These are phyloP conservation scores for Pygocentrus nattereri DNA, from an alignment of 2,797 vertebrate genomes.

Conservation along the genomic window DNA sequence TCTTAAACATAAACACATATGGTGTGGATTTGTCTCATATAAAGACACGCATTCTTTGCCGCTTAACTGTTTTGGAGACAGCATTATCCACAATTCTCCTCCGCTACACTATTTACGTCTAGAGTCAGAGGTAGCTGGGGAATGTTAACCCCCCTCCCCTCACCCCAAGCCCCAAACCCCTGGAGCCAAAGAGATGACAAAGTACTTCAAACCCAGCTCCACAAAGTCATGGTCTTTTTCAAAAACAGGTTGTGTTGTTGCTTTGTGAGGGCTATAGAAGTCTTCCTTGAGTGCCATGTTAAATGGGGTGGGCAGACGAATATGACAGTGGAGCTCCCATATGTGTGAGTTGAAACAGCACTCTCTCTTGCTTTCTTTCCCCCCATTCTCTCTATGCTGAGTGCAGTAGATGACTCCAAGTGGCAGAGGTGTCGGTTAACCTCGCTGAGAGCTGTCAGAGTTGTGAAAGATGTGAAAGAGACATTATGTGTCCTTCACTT, in stretches of 20 bases:
- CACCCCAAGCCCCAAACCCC: not conserved
- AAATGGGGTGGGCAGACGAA: conserved; percentile 44
- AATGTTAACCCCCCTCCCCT: not conserved
- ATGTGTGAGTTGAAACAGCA: conserved; percentile 22
- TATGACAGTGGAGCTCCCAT: conserved; percentile 36
- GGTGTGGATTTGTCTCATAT: conserved; percentile 69
- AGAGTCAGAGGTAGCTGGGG: conserved; percentile 42
- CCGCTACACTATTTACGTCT: conserved; percentile 70
- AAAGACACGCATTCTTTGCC: conserved; percentile 67
- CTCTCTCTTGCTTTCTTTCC: conserved; percentile 21
- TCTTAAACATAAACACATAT: conserved; percentile 72
- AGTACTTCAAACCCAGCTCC: conserved; percentile 56
- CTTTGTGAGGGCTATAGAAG: not conserved
- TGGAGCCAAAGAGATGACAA: conserved; percentile 61
- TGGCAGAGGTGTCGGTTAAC: conserved; percentile 75
- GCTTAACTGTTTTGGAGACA: conserved; percentile 68
- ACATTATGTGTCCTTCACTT: conserved; percentile 59
- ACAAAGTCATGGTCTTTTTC: conserved; percentile 42
- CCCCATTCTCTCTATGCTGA: conserved; percentile 62
- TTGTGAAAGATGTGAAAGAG: conserved; percentile 71
- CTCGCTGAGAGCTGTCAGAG: conserved; percentile 75
- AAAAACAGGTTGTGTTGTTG: conserved; percentile 52
- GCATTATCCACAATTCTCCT: conserved; percentile 66
- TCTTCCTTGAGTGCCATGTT: conserved; percentile 41
- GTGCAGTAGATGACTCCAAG: conserved; percentile 63